Evolutionary conservation across 2,797 vertebrate genomes (phyloP).

Genomic region (Petrocephalus sullivani): DNA sequence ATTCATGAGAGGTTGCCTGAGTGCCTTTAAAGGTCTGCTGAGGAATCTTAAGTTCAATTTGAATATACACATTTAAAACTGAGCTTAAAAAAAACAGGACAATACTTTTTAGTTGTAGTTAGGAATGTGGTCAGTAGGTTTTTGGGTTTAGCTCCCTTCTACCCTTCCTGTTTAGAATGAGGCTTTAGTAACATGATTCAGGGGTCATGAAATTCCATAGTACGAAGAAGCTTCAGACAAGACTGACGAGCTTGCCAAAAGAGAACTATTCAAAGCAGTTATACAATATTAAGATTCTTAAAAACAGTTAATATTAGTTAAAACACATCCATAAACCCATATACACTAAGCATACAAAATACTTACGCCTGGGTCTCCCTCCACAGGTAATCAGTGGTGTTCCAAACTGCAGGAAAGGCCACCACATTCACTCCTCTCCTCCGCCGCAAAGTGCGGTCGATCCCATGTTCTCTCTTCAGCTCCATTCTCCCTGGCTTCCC

Average conservation of each 20-base stretch:
- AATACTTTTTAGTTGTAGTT: background rate
- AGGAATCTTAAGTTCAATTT: background rate
- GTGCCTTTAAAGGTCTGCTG: background rate
- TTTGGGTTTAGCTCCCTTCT: background rate
- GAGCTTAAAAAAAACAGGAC: background rate
- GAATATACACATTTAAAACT: background rate
- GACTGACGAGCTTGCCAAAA: background rate
- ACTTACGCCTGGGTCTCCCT: conserved; percentile 67
- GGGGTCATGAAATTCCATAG: background rate
- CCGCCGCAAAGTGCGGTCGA: background rate
- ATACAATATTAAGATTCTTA: background rate
- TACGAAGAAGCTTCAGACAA: background rate
- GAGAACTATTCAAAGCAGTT: background rate
- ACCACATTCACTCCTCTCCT: conserved; percentile 24
- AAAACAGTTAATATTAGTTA: background rate
- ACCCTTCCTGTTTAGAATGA: background rate
- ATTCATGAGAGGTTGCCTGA: background rate
- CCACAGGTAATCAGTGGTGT: conserved; percentile 58
- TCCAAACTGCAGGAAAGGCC: conserved; percentile 48
- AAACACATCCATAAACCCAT: background rate
- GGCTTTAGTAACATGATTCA: background rate
- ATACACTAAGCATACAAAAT: background rate
- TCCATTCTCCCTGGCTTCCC: background rate
- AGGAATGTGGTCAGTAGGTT: background rate
- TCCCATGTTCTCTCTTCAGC: background rate